Base-by-base conservation (phyloP, 2,888 invertebrate genomes). In the Pyrocoelia pectoralis region DNA sequence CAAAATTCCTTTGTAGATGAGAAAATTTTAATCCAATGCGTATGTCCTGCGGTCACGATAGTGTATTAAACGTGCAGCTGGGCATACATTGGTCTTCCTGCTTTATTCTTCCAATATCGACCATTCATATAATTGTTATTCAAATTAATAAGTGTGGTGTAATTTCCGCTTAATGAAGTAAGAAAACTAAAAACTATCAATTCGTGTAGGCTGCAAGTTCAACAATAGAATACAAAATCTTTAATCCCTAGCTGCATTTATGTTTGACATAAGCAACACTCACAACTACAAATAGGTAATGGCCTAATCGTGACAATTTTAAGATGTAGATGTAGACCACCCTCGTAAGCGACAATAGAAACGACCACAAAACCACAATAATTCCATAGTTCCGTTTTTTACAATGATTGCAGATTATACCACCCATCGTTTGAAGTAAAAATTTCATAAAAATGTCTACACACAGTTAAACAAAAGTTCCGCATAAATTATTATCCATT, bases 51-150 rank as follows among this genome's bases (percentile, higher is more conserved):
- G 70, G 71, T 70, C 66, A 67, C 59, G 69, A 69, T 57, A 49
- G 43, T 41, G 53, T 19, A 62, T 33, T 56, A 56, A 65, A 62
- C 48, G 48, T 66, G 67, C 71, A 71, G 71, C 71, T 71, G 71
- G 71, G 71, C 68, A 71, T 61, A 71, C 69, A 71, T 67, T 68
- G 69, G 63, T 54, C 67, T 69, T 66, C 66, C 68, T 68, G 63
- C 40, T 40, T 48, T 24, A 40, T 49, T 29, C 33, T n/a, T 4
- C 33, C 9, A 33, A 33, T 33, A 33, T 33, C 33, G n/a, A 28
- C 41, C 17, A 49, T 13, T 56, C 49, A 33, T 15, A 12, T 12
- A 43, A 17, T 17, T 17, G 43, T 43, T 43, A 15, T 43, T 14
- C 43, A 43, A 15, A 43, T 33, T 33, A 6, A 33, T 10, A 33